Conservation (phyloP, 2,888 invertebrate genomes). For the Ophion ventricosus region DNA sequence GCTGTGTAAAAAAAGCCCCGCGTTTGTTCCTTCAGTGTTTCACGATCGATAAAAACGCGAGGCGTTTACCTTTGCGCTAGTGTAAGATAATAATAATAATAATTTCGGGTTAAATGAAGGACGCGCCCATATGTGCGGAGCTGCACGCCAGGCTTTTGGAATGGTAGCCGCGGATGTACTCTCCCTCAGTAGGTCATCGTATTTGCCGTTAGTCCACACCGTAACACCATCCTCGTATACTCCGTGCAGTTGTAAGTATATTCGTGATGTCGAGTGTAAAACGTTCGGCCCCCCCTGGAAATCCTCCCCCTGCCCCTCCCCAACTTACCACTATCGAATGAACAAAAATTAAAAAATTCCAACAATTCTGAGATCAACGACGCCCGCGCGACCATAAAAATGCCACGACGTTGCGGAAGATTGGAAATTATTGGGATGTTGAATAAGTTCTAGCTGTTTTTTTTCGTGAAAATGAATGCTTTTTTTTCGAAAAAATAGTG, state of each 20-base stretch:
- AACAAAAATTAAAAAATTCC: neutral
- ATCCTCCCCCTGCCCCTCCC: neutral
- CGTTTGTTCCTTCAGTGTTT: neutral
- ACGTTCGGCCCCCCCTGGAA: slow-evolving; percentile 11
- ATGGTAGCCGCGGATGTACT: neutral
- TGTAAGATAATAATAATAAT: slow-evolving; percentile 5
- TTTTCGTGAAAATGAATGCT: too few species aligned
- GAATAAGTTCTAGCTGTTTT: too few species aligned
- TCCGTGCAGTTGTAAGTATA: slow-evolving; percentile 47
- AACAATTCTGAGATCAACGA: neutral
- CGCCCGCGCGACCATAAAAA: neutral
- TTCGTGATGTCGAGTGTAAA: neutral
- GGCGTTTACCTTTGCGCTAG: neutral
- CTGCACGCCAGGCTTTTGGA: neutral
- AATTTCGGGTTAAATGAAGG: slow-evolving; percentile 36
- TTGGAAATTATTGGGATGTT: too few species aligned
- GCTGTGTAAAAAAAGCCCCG: slow-evolving; percentile 41
- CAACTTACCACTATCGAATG: neutral
- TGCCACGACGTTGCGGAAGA: too few species aligned
- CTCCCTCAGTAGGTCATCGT: slow-evolving; percentile 73
- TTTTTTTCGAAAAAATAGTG: too few species aligned
- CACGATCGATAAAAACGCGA: neutral
- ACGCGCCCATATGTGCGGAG: slow-evolving; percentile 36
- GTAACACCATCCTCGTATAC: slow-evolving; percentile 16
- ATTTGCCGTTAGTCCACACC: slow-evolving; percentile 74